phyloP scores from a whole-genome alignment of 2,797 vertebrate species.

The Bucorvus abyssinicus region DNA sequence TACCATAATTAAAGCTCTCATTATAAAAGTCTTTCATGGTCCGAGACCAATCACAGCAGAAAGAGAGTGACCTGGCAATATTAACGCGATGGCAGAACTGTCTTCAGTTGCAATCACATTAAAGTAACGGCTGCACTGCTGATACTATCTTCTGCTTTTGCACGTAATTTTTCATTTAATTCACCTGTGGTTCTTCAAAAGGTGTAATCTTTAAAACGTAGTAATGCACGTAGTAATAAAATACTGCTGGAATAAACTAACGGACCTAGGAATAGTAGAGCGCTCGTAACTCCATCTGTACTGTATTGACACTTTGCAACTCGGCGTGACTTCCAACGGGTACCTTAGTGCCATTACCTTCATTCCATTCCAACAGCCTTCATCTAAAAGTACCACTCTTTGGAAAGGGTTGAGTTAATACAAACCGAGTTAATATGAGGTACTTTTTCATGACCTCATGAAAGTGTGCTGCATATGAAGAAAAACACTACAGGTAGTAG shows the following conservation, averaged over 20 bases:
- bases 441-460: background rate
- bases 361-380: background rate
- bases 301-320: background rate
- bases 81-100: background rate
- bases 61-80: background rate
- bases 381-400: background rate
- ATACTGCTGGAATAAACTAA: background rate
- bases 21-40: background rate
- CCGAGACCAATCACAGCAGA: background rate
- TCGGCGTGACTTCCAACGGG: background rate
- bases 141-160: background rate
- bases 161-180: background rate
- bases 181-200: background rate
- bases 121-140: background rate
- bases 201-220: background rate
- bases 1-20: constrained; percentile 15
- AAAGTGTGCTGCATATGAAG: background rate
- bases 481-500: background rate
- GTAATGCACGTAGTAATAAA: background rate
- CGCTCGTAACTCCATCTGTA: background rate
- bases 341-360: background rate
- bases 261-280: background rate
- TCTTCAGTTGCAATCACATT: background rate
- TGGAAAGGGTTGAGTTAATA: background rate
- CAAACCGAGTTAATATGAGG: constrained; percentile 33